Percentiles rank a stretch among this genome's conserved stretches.
Evolutionary conservation across 2,797 vertebrate genomes (phyloP).

Genomic region (Karalla daura): DNA sequence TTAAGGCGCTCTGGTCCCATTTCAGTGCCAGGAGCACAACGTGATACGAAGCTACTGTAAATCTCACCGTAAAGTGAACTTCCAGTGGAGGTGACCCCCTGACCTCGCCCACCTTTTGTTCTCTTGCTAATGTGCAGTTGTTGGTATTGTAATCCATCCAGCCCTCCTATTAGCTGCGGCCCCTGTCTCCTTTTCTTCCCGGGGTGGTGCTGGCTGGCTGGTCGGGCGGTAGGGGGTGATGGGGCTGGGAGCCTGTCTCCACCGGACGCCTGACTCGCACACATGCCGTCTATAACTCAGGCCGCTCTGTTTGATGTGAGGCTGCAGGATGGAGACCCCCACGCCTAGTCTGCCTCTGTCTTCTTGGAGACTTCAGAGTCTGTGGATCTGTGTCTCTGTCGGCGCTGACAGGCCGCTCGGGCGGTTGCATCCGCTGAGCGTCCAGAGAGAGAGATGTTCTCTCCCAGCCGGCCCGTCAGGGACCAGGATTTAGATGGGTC

Average conservation of each 20-base stretch:
- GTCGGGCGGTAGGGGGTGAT: no score
- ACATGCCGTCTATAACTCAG: constrained; percentile 72
- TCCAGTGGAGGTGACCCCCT: not conserved
- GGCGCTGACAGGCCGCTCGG: constrained; percentile 50
- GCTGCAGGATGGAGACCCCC: constrained; percentile 44
- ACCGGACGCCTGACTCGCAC: constrained; percentile 46
- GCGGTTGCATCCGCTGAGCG: constrained; percentile 8
- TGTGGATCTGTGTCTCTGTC: constrained; percentile 55
- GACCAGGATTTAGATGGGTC: constrained; percentile 49
- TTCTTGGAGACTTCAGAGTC: constrained; percentile 48
- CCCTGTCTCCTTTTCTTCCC: constrained; percentile 10
- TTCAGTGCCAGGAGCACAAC: constrained; percentile 1
- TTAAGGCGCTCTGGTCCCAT: not conserved
- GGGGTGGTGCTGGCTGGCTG: constrained; percentile 26
- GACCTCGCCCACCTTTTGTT: constrained; percentile 24
- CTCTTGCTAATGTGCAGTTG: constrained; percentile 55
- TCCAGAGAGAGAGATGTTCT: constrained; percentile 20
- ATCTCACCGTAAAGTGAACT: not conserved
- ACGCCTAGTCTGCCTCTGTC: constrained; percentile 58
- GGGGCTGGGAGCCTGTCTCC: constrained; percentile 35
- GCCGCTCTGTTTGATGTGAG: constrained; percentile 61
- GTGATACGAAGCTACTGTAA: not conserved
- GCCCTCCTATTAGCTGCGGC: constrained; percentile 4
- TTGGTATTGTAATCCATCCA: constrained; percentile 55
- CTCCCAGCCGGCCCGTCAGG: constrained; percentile 22